Conservation (phyloP, 2,888 invertebrate genomes). For the Troglohyphantes excavatus region DNA sequence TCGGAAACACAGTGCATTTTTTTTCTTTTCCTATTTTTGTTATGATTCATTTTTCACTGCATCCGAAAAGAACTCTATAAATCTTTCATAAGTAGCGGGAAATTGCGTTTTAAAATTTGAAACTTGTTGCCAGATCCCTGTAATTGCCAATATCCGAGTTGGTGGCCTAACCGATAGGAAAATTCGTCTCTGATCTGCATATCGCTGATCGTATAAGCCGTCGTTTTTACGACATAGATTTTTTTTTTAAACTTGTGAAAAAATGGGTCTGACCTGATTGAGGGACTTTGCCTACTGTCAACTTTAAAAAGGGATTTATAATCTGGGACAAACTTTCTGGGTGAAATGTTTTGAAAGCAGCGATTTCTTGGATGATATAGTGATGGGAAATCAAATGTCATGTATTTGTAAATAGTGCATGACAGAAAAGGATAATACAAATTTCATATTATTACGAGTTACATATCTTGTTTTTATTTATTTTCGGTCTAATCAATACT, state of each 20-base stretch:
- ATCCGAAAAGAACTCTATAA: conserved; percentile 54
- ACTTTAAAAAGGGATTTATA: conserved; percentile 32
- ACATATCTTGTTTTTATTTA: no score
- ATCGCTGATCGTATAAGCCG: conserved; percentile 3
- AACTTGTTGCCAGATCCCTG: conserved; percentile 69
- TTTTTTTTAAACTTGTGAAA: conserved; percentile 39
- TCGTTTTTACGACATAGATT: not conserved
- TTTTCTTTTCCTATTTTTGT: conserved; percentile 24
- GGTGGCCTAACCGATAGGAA: conserved; percentile 29
- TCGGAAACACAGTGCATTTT: conserved; percentile 19
- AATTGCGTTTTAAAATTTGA: conserved; percentile 74
- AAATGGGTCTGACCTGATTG: conserved; percentile 47
- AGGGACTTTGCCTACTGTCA: conserved; percentile 37
- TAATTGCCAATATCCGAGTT: conserved; percentile 68
- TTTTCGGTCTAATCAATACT: no score
- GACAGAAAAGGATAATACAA: no score
- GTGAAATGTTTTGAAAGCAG: conserved; percentile 1
- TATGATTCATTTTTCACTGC: conserved; percentile 43
- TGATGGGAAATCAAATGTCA: not conserved
- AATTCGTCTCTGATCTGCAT: conserved; percentile 31
- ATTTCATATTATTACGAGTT: no score
- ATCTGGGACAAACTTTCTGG: not conserved
- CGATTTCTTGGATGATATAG: not conserved
- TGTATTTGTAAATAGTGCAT: no score
- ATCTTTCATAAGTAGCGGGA: conserved; percentile 73